phyloP scores from a whole-genome alignment of 2,888 invertebrate genomes.

The Synanthedon andrenaeformis region DNA sequence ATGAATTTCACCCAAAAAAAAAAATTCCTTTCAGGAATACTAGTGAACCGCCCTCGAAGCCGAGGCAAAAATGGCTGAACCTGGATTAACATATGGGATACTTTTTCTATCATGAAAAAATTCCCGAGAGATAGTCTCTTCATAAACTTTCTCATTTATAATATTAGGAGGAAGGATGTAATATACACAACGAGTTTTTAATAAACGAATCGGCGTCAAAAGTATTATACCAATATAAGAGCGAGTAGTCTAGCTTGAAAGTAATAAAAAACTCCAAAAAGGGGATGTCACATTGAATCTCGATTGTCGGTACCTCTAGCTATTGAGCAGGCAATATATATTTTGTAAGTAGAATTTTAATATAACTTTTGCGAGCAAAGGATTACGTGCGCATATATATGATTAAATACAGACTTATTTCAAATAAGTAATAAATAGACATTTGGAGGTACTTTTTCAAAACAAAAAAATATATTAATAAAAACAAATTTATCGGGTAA shows the following conservation, averaged over 20 bases:
- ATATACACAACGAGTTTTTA: conserved; percentile 6
- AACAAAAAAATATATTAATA: too few species aligned
- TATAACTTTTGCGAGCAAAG: conserved; percentile 22
- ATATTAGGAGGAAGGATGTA: too few species aligned
- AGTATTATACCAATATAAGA: conserved; percentile 11
- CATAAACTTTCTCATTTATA: too few species aligned
- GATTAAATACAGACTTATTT: too few species aligned
- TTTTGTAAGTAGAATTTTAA: conserved; percentile 18
- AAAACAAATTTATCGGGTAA: too few species aligned
- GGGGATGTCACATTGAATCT: conserved; percentile 11
- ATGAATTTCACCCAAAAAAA: conserved; percentile 4
- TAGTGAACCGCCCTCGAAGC: too few species aligned
- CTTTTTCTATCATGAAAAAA: too few species aligned
- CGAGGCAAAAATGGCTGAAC: too few species aligned
- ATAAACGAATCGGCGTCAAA: conserved; percentile 12
- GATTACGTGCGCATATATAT: conserved; percentile 10
- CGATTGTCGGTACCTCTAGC: conserved; percentile 9
- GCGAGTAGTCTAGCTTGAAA: conserved; percentile 9
- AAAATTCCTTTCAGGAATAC: conserved; percentile 7
- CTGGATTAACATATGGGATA: too few species aligned
- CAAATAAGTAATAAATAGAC: too few species aligned
- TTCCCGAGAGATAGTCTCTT: too few species aligned
- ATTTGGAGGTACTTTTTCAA: too few species aligned
- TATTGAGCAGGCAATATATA: conserved; percentile 24
- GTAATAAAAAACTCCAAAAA: conserved; percentile 18